Base-by-base conservation (phyloP, 1,140 invertebrate species). In the Chlorops oryzae region DNA sequence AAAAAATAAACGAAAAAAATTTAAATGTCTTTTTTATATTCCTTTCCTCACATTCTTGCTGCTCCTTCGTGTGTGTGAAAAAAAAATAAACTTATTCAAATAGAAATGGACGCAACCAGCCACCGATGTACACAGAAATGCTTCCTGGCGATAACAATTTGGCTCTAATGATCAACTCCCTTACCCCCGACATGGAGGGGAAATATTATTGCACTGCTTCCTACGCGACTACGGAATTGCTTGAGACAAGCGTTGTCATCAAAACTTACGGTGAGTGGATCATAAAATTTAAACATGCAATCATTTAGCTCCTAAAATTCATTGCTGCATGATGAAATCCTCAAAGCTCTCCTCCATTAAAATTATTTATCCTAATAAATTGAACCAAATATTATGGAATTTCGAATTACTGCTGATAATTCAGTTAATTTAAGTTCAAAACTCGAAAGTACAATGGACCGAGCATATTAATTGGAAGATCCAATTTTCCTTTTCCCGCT, bases 131-230 rank as follows among this genome's bases (percentile, higher is more conserved):
- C 69, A 83, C 80, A 42, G 83, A 85, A 65, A 68, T 71, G 45
- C 75, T 81, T 75, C 70, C 77, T 54, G 72, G 79, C 67, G 74
- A 82, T 67, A n/a, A n/a, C n/a, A 78, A 76, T 39, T 74, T 88
- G 50, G 78, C 82, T 38, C 77, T 93, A 22, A 82, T 88, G 64
- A 89, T 93, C 62, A 78, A 81, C 37, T 80, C 81, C 23, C 76
- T 93, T 45, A 79, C 82, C 34, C 82, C 85, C 48, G 77, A 83
- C 28, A 84, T 92, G 73, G 83, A 82, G 38, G 90, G 90, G 35
- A 81, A 74, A 48, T 95, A 94, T 74, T 88, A 82, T 35, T 96
- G 92, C 70, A 78, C 80, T 22, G 90, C 87, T 7, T 82, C 74
- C 47, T 92, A 90, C 67, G 85, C 86, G 15, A 81, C 75, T 57